phyloP scores from a whole-genome alignment of 2,888 invertebrate genomes.

The Spodoptera exigua region DNA sequence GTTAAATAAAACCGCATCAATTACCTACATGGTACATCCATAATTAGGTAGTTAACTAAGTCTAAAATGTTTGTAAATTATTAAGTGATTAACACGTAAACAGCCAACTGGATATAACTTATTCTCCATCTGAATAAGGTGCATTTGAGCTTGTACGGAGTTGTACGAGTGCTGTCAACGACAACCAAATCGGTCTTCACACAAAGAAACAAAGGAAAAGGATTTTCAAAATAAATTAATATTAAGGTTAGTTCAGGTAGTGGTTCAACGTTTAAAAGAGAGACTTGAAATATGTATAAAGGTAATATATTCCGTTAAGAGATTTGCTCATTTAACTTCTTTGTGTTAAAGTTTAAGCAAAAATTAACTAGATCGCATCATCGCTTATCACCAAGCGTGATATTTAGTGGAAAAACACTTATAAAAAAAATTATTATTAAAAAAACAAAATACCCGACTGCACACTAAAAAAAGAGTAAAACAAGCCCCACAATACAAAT shows the following conservation, averaged over 20 bases:
- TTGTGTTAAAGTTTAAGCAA: too few relatives aligned
- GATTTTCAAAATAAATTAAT: slow-evolving; percentile 32
- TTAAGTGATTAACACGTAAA: slow-evolving; percentile 33
- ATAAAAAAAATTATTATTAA: too few relatives aligned
- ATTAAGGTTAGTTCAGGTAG: neutral
- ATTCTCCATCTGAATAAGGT: slow-evolving; percentile 3
- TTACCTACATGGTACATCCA: neutral
- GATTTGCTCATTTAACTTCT: too few relatives aligned
- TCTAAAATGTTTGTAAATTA: slow-evolving; percentile 19
- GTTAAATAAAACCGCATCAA: neutral
- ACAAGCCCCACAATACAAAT: too few relatives aligned
- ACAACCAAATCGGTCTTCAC: slow-evolving; percentile 10
- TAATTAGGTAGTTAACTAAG: slow-evolving; percentile 20
- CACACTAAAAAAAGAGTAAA: too few relatives aligned
- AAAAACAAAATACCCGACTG: too few relatives aligned
- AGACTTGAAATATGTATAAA: neutral
- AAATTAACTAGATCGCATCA: too few relatives aligned
- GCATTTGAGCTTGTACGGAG: slow-evolving; percentile 19
- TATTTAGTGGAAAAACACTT: too few relatives aligned
- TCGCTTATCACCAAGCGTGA: too few relatives aligned
- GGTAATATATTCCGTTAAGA: too few relatives aligned
- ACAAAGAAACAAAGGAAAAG: slow-evolving; percentile 48
- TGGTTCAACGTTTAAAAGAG: neutral
- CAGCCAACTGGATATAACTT: slow-evolving; percentile 34
- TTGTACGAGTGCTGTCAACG: too few relatives aligned